Base-by-base conservation (phyloP, 2,797 vertebrate genomes). In the Dryobates pubescens region DNA sequence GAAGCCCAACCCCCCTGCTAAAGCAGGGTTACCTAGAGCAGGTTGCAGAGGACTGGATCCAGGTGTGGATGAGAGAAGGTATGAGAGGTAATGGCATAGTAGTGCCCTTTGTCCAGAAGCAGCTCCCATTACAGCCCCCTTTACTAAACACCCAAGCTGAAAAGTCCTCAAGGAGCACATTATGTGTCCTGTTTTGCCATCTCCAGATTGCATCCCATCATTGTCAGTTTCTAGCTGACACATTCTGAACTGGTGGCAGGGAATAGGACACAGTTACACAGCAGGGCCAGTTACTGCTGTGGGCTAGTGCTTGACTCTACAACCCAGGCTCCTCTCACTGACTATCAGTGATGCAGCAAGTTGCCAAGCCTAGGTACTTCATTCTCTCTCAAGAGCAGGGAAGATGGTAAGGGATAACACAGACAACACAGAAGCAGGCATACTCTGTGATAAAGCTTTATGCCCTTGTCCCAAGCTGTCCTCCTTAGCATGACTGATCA, bases 401-500 rank as follows among this genome's bases (percentile, higher is more conserved):
- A 76, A 74, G 34, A 27, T 3, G 8, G 20, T 11, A 41, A 69
- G 23, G 14, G 32, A 12, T 43, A 69, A 65, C 32, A 80, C 9
- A 47, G 19, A 49, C 22, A 41, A 45, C 27, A 65, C 11, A 9
- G 65, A 89, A 84, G 24, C 58, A 87, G 58, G 56, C 24, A 24
- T 19, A 22, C 17, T 70, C 64, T 30, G 9, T 6, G 8, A 17
- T 49, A 65, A 69, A 82, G 59, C 43, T 41, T 72, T 79, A 49
- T 81, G 67, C 8, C 89, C 70, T 95, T 91, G 87, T 86, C 76
- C 73, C 85, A 86, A 2, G n/a, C 53, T 72, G 59, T 81, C 64
- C 81, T 68, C 45, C 63, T 86, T 68, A 68, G n/a, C 2, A 3
- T 89, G 82, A 95, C 47, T 92, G 85, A 94, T 91, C 67, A 34